Percentiles rank a stretch among this genome's conserved stretches.
Evolutionary conservation across 1,140 invertebrate species (phyloP).

Genomic region (Neotoxoptera formosana): DNA sequence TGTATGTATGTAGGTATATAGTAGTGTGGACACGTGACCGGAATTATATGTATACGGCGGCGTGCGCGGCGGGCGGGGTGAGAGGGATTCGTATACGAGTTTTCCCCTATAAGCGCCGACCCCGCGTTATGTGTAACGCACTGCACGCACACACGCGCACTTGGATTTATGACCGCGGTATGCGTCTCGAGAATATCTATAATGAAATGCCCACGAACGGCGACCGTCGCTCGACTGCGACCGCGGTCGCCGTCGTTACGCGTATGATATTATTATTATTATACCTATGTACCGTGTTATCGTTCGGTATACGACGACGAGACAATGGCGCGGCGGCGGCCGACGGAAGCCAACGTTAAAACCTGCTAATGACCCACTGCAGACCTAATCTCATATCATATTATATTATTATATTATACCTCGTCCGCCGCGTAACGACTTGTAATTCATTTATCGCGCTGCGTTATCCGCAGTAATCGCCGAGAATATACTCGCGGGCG

Average conservation of each 20-base stretch:
- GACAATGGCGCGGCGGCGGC: neutral
- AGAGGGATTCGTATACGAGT: neutral
- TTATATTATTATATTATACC: too few species aligned
- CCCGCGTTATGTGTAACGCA: neutral
- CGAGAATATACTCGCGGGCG: neutral
- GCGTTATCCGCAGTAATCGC: neutral
- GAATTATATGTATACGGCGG: neutral
- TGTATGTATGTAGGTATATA: neutral
- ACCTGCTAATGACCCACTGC: neutral
- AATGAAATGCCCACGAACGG: too few species aligned
- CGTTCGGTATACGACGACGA: neutral
- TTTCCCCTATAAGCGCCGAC: neutral
- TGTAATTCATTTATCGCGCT: neutral
- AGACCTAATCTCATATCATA: neutral
- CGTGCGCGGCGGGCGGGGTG: neutral
- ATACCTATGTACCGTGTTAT: neutral
- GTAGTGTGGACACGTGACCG: conserved; percentile 36
- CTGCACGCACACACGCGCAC: too few species aligned
- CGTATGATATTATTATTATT: neutral
- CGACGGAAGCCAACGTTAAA: neutral
- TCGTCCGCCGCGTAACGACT: neutral
- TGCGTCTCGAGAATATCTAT: conserved; percentile 29
- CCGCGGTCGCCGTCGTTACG: neutral
- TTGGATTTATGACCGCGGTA: conserved; percentile 49
- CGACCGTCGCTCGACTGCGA: neutral